Conservation (phyloP, 2,113 vertebrate genomes). For the Micronycteris hirsuta region DNA sequence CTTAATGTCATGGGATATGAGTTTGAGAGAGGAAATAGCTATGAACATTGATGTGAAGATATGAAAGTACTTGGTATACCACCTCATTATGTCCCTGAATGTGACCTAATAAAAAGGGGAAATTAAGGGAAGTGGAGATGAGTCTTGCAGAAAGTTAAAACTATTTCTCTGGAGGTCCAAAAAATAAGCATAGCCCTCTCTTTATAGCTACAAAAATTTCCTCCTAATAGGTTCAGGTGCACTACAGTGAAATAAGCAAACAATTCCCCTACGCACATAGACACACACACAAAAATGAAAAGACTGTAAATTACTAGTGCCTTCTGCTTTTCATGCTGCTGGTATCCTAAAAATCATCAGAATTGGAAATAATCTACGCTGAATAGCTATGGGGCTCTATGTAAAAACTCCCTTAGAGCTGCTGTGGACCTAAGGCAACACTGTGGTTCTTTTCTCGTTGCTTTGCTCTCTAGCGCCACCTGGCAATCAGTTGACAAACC, state of each 20-base stretch:
- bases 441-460: neutral
- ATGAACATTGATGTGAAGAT: neutral
- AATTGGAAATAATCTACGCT: neutral
- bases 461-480: conserved; percentile 57
- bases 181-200: neutral
- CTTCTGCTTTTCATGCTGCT: neutral
- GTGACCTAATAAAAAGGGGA: neutral
- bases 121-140: neutral
- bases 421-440: neutral
- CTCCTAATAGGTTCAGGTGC: neutral
- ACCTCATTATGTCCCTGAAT: neutral
- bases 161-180: neutral
- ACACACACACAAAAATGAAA: neutral
- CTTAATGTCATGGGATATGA: neutral
- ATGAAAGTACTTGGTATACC: neutral
- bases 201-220: neutral
- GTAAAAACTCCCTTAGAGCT: neutral
- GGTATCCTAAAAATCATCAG: neutral
- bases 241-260: neutral
- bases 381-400: neutral
- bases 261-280: neutral
- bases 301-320: neutral
- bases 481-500: neutral
- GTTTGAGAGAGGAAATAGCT: neutral
- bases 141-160: neutral